Evolutionary conservation across 2,113 vertebrate genomes (phyloP).

Genomic region (Psilopogon haemacephalus): DNA sequence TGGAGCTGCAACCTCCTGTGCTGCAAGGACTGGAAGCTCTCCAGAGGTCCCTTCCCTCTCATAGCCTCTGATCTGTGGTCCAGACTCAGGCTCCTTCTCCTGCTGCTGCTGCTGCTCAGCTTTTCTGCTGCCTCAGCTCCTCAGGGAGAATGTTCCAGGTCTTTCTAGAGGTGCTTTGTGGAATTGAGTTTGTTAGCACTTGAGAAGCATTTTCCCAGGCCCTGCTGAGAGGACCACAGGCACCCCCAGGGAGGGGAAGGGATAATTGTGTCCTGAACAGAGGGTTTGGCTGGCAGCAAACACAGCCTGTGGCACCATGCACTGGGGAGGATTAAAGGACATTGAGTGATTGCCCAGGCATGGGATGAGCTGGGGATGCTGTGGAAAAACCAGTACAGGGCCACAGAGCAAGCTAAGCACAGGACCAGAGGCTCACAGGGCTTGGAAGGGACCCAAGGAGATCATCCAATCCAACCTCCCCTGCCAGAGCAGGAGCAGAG

Average conservation of each 20-base stretch:
- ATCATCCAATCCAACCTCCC: no score
- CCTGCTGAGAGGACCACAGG: neutral
- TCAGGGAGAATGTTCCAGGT: neutral
- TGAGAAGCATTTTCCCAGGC: neutral
- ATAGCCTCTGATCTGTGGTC: neutral
- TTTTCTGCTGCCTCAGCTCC: neutral
- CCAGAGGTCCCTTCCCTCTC: no score
- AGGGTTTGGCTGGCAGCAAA: slow-evolving; percentile 6
- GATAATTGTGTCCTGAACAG: slow-evolving; percentile 15
- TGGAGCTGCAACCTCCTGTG: no score
- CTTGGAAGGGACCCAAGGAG: no score
- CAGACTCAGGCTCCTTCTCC: neutral
- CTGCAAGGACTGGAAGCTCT: no score
- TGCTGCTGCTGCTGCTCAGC: neutral
- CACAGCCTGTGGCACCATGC: slow-evolving; percentile 1
- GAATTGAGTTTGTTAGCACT: neutral
- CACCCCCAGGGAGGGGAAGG: neutral
- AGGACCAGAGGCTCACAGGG: no score
- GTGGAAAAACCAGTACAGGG: slow-evolving; percentile 41
- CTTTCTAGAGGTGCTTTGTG: neutral
- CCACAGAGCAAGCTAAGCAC: no score
- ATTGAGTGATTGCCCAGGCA: slow-evolving; percentile 41
- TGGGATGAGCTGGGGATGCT: slow-evolving; percentile 19
- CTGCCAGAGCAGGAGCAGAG: no score
- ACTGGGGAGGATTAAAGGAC: slow-evolving; percentile 29